Conservation (phyloP, 92 coral and sea anemone species). For the Phenganax marumi region DNA sequence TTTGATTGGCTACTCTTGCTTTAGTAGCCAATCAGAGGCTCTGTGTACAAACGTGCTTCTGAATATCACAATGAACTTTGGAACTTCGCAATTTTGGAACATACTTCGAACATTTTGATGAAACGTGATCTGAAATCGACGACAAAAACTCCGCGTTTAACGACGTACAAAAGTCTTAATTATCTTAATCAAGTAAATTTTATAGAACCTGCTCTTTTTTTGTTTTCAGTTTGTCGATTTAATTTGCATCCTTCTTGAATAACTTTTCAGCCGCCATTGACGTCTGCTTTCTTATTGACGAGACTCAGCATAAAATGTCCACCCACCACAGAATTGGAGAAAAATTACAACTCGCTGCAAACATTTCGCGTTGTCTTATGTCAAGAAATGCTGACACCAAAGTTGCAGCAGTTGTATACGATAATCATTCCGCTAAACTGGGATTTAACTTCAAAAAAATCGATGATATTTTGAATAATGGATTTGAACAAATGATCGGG, state of each 20-base stretch:
- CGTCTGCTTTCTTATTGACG: constrained; percentile 32
- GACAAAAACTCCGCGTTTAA: no score
- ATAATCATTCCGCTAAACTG: constrained; percentile 22
- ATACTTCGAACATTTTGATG: no score
- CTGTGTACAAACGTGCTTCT: no score
- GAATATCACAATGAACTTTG: no score
- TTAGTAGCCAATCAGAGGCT: no score
- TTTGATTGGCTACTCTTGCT: no score
- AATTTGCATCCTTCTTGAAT: neutral
- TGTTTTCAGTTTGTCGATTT: neutral
- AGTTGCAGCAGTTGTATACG: constrained; percentile 14
- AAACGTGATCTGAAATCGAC: no score
- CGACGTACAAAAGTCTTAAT: no score
- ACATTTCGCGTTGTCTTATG: constrained; percentile 15
- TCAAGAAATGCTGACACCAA: constrained; percentile 19
- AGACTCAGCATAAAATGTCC: neutral
- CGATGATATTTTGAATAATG: constrained; percentile 4
- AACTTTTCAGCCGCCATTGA: constrained; percentile 13
- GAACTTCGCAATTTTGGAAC: no score
- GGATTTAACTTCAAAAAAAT: constrained; percentile 23
- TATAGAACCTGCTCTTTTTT: neutral
- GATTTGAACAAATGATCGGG: constrained; percentile 1
- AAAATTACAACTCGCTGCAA: constrained; percentile 16
- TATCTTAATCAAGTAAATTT: neutral
- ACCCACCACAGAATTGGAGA: constrained; percentile 10